Evolutionary conservation across 2,113 vertebrate genomes (phyloP).

Genomic region (Maccullochella peelii): DNA sequence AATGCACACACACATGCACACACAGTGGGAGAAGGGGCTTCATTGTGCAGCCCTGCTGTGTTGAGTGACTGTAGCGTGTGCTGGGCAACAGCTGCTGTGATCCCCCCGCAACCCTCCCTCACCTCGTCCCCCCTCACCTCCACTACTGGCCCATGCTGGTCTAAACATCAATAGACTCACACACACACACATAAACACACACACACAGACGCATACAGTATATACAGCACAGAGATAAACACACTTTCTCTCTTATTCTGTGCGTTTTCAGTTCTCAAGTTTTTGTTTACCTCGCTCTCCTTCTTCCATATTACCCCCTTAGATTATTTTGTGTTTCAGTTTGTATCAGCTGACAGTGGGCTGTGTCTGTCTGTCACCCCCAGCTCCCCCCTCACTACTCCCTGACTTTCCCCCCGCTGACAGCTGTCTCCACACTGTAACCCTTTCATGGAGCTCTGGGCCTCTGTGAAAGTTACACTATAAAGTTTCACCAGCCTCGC

Average conservation of each 20-base stretch:
- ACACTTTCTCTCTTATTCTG: not conserved
- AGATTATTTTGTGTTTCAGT: slow-evolving; percentile 23
- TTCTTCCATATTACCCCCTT: not conserved
- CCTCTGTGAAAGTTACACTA: slow-evolving; percentile 67
- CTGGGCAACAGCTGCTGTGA: slow-evolving; percentile 85
- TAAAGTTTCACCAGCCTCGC: slow-evolving; percentile 56
- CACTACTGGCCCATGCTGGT: slow-evolving; percentile 57
- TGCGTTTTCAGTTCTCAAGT: not conserved
- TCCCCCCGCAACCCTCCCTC: slow-evolving; percentile 17
- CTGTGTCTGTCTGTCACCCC: slow-evolving; percentile 54
- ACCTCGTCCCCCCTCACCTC: slow-evolving; percentile 30
- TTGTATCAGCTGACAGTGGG: slow-evolving; percentile 52
- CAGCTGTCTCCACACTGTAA: slow-evolving; percentile 81
- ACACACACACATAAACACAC: not conserved
- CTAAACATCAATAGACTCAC: slow-evolving; percentile 47
- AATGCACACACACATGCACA: slow-evolving; percentile 42
- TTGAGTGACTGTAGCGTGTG: slow-evolving; percentile 86
- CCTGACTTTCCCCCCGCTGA: slow-evolving; percentile 47
- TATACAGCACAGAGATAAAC: not conserved
- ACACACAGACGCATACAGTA: slow-evolving; percentile 8
- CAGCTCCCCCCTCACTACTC: not conserved
- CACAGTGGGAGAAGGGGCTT: slow-evolving; percentile 79
- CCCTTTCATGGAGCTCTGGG: slow-evolving; percentile 61
- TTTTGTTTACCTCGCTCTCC: slow-evolving; percentile 8
- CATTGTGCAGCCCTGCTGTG: slow-evolving; percentile 82